Percentiles rank a stretch among this genome's conserved stretches.
These are phyloP conservation scores for Mya arenaria DNA, from an alignment of 1,140 invertebrate species.

Conservation along the genomic window DNA sequence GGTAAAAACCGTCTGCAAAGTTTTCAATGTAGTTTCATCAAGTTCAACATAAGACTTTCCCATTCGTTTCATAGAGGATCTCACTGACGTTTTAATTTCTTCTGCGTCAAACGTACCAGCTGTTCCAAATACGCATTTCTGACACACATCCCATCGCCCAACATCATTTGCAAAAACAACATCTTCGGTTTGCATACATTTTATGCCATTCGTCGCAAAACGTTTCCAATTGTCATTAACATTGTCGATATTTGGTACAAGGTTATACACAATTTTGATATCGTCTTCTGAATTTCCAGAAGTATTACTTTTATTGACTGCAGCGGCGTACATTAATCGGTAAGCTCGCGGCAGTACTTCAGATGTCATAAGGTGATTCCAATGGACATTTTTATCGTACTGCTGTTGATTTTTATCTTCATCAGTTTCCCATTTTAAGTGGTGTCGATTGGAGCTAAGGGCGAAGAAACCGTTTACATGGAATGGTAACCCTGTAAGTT, in stretches of 20 bases:
- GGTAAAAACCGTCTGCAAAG: no score
- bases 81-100: no score
- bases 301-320: neutral
- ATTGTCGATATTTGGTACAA: neutral
- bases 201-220: no score
- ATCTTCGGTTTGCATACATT: no score
- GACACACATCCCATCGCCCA: no score
- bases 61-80: no score
- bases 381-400: conserved; percentile 62
- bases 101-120: no score
- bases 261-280: neutral
- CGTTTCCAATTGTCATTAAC: neutral
- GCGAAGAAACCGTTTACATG: conserved; percentile 76
- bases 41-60: no score
- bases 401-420: conserved; percentile 33
- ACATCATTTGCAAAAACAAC: no score
- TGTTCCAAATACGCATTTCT: no score
- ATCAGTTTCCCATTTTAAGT: conserved; percentile 68
- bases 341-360: conserved; percentile 64
- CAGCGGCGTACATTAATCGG: neutral
- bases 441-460: conserved; percentile 69
- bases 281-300: neutral
- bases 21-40: no score
- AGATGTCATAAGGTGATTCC: conserved; percentile 65
- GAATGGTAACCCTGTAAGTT: conserved; percentile 65